Evolutionary conservation across 2,113 vertebrate genomes (phyloP).

Genomic region (Orientallactaga bullata): DNA sequence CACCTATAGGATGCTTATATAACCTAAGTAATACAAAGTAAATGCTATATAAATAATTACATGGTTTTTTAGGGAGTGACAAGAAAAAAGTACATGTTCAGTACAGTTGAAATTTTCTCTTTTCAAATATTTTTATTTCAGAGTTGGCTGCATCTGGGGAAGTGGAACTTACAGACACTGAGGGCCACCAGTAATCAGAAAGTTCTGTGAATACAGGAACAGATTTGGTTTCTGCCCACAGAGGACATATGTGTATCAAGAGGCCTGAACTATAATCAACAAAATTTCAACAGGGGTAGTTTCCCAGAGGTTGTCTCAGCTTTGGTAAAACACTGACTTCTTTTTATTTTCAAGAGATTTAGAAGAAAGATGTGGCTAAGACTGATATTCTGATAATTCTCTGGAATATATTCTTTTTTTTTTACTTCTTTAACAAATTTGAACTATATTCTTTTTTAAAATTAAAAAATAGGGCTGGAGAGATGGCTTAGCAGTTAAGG

Average conservation of each 20-base stretch:
- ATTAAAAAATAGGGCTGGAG: too few species aligned
- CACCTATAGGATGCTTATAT: neutral
- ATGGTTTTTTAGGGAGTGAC: neutral
- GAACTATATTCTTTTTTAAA: neutral
- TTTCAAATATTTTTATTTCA: neutral
- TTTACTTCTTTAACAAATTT: neutral
- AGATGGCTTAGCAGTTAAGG: too few species aligned
- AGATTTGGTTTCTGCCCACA: neutral
- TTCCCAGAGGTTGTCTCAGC: slow-evolving; percentile 14
- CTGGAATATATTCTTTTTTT: neutral
- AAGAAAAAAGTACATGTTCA: neutral
- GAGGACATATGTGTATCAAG: neutral
- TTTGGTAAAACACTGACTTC: neutral
- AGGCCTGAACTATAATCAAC: neutral
- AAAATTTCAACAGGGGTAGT: neutral
- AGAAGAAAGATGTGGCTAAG: neutral
- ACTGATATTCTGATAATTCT: neutral
- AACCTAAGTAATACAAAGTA: neutral
- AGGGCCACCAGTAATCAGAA: neutral
- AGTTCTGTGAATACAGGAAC: neutral
- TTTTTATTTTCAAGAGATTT: slow-evolving; percentile 1
- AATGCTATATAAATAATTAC: neutral
- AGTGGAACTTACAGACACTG: neutral
- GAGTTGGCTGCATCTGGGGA: neutral
- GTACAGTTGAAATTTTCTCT: neutral